These are phyloP conservation scores for Sceliomorpha sp. DNA, from an alignment of 2,888 invertebrate genomes.

Conservation along the genomic window DNA sequence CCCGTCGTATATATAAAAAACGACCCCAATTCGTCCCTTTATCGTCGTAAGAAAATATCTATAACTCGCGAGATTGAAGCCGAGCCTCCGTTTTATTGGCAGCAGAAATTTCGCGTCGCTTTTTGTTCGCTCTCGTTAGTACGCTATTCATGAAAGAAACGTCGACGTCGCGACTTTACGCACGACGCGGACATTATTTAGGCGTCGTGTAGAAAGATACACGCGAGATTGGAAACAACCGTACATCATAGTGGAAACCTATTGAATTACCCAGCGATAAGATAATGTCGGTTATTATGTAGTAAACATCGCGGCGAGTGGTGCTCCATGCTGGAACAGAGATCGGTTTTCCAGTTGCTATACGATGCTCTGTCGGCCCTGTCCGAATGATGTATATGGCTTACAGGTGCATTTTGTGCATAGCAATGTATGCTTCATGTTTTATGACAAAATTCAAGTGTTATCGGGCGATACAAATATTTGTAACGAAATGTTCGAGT, in stretches of 20 bases:
- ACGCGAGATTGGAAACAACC: constrained; percentile 24
- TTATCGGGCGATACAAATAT: too few relatives aligned
- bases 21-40: too few relatives aligned
- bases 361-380: too few relatives aligned
- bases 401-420: too few relatives aligned
- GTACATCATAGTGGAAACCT: constrained; percentile 28
- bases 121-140: constrained; percentile 28
- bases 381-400: too few relatives aligned
- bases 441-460: too few relatives aligned
- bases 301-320: constrained; percentile 36
- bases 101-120: background rate
- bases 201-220: constrained; percentile 31
- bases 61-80: too few relatives aligned
- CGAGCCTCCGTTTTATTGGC: constrained; percentile 8
- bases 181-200: constrained; percentile 19
- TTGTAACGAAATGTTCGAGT: too few relatives aligned
- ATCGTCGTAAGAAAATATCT: too few relatives aligned
- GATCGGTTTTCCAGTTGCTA: constrained; percentile 19
- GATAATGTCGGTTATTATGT: constrained; percentile 50
- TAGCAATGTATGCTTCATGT: too few relatives aligned
- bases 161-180: constrained; percentile 9
- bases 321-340: constrained; percentile 31
- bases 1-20: too few relatives aligned
- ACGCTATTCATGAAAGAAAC: constrained; percentile 28
- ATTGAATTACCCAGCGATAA: constrained; percentile 46